These are phyloP conservation scores for Pteronura brasiliensis DNA, from an alignment of 2,113 vertebrate species.

Conservation along the genomic window DNA sequence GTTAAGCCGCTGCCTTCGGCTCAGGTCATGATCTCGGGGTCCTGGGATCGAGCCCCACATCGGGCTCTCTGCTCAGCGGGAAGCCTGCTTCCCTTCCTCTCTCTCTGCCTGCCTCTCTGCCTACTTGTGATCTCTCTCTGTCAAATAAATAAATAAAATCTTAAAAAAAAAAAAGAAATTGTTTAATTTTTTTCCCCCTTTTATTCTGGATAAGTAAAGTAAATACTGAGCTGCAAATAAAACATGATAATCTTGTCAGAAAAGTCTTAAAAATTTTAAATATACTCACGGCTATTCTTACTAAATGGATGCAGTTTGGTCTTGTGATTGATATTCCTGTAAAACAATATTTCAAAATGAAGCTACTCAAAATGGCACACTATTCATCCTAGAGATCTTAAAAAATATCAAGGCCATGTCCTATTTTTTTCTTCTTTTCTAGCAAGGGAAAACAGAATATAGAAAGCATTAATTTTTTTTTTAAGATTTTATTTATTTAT, in stretches of 20 bases:
- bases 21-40: too few species aligned
- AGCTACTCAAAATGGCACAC: background rate
- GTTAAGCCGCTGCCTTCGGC: too few species aligned
- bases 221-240: constrained; percentile 18
- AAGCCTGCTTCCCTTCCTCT: too few species aligned
- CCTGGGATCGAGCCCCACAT: too few species aligned
- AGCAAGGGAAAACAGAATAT: background rate
- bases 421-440: constrained; percentile 47
- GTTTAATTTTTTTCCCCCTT: background rate
- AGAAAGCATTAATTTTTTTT: background rate
- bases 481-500: too few species aligned
- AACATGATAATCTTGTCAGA: constrained; percentile 19
- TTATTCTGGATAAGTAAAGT: background rate
- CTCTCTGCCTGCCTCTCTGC: too few species aligned
- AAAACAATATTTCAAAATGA: constrained; percentile 12
- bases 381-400: background rate
- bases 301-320: constrained; percentile 5
- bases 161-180: too few species aligned
- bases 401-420: background rate
- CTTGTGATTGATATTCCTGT: background rate
- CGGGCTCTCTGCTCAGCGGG: too few species aligned
- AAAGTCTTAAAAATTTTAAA: constrained; percentile 9
- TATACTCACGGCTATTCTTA: background rate
- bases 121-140: too few species aligned
- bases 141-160: too few species aligned